Evolutionary conservation across 1,140 invertebrate genomes (phyloP), one percentile per base, ranked within the genome.

Genomic region (Conus betulinus): DNA sequence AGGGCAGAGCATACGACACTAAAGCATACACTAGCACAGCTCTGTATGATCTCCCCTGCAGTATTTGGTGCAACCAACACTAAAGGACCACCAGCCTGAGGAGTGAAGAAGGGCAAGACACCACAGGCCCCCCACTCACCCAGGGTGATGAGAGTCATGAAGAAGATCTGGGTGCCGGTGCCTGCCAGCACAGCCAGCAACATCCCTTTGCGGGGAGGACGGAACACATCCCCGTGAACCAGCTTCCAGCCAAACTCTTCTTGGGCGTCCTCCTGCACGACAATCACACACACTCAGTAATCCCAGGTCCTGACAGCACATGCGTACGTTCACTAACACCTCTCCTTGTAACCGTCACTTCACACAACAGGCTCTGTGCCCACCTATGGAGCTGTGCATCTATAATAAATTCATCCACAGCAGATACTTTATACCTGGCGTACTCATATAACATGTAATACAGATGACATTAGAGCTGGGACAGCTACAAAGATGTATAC

Each of bases 241-340:
- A 99, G 96, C 96, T 99, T 99, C 99, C 99, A 99, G 39, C 99
- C 99, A 96, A 99, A 99, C 95, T 99, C 99, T 96, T 99, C 99
- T 96, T 99, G 97, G 17, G 98, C 98, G 96, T 99, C 99, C 96
- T 99, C 99, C 95, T 96, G 88, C 78, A 90, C 84, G 53, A 83
- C 52, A 83, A 10, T 57, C 52, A 55, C 52, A 60, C 20, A 55
- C 81, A 55, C 20, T 39, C 27, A 39, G 20, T 74, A 25, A 7
- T 74, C 60, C 39, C n/a, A 79, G n/a, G 13, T 25, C 15, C 15
- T 4, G 39, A 51, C 15, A 11, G n/a, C 76, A 79, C 15, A 79
- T 39, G 39, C 3, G 39, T 39, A 39, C 3, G 1, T 71, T 71
- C 3, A 3, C 39, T 74, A 11, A 23, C 25, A 8, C 20, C 71